Conservation (phyloP, 2,113 vertebrate genomes). For the Hucho hucho region DNA sequence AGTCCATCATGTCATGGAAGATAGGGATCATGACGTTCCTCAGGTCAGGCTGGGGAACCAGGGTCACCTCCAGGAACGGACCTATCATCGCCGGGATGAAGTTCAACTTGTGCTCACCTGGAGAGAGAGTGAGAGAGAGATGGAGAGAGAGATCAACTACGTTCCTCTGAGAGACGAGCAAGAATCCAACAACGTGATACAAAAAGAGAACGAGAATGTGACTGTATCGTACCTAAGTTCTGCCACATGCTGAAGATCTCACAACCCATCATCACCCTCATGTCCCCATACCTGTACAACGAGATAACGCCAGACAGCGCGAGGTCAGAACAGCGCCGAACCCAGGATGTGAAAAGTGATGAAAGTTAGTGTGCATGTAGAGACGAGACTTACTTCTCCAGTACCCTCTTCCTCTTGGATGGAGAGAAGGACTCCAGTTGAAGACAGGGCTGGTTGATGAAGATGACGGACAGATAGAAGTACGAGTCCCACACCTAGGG, state of each 20-base stretch:
- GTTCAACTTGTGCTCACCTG: conserved; percentile 96
- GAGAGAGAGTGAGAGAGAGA: conserved; percentile 12
- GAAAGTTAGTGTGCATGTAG: neutral
- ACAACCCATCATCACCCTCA: conserved; percentile 99
- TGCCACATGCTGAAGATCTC: conserved; percentile 99
- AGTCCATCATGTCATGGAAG: conserved; percentile 99
- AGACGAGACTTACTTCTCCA: conserved; percentile 85
- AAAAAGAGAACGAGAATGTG: neutral
- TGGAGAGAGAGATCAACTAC: neutral
- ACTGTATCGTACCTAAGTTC: conserved; percentile 84
- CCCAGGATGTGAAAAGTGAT: neutral
- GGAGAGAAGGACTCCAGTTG: conserved; percentile 96
- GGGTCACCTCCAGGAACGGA: conserved; percentile 95
- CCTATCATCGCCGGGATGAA: conserved; percentile 98
- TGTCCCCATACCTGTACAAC: conserved; percentile 89
- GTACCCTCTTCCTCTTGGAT: conserved; percentile 95
- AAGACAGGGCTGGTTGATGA: conserved; percentile 97
- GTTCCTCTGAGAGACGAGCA: too few relatives aligned
- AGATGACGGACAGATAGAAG: conserved; percentile 97
- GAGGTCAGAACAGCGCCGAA: neutral
- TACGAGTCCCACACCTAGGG: conserved; percentile 97
- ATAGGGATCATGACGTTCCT: conserved; percentile 99
- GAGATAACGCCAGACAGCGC: neutral
- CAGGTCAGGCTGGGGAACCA: conserved; percentile 95
- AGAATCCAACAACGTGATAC: neutral